A percentile compares a stretch with the other conserved stretches of the same genome.
These are phyloP conservation scores for Rhea pennata DNA, from an alignment of 2,113 vertebrate genomes.

Conservation along the genomic window DNA sequence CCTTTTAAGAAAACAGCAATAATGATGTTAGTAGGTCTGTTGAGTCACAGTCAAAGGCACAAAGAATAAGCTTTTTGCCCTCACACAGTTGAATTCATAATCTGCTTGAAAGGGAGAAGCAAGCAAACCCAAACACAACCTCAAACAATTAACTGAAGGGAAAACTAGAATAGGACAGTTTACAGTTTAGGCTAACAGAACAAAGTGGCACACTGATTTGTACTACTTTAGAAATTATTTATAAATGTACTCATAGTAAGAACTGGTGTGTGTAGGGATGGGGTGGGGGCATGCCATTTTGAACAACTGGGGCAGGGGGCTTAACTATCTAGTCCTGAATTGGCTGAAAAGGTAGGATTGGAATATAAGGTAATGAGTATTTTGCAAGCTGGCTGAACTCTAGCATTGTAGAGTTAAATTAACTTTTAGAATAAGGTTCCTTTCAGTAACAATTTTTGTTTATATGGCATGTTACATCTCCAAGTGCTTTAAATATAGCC, in stretches of 20 bases:
- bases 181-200: neutral
- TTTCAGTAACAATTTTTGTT: neutral
- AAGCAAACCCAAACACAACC: neutral
- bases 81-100: neutral
- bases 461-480: neutral
- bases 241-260: neutral
- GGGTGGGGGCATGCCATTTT: neutral
- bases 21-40: too few relatives aligned
- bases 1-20: neutral
- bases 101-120: neutral
- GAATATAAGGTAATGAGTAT: accelerated
- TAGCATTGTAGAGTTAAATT: neutral
- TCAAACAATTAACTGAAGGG: neutral
- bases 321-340: neutral
- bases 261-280: neutral
- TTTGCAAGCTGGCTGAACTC: neutral
- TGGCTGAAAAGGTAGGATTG: neutral
- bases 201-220: neutral
- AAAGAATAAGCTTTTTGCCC: neutral
- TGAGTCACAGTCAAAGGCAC: neutral
- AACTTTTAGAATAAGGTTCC: neutral
- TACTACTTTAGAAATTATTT: neutral
- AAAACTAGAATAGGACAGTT: neutral
- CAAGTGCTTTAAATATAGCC: neutral
- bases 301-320: neutral